phyloP scores from a whole-genome alignment of 2,888 invertebrate genomes.

The Timandra comae region DNA sequence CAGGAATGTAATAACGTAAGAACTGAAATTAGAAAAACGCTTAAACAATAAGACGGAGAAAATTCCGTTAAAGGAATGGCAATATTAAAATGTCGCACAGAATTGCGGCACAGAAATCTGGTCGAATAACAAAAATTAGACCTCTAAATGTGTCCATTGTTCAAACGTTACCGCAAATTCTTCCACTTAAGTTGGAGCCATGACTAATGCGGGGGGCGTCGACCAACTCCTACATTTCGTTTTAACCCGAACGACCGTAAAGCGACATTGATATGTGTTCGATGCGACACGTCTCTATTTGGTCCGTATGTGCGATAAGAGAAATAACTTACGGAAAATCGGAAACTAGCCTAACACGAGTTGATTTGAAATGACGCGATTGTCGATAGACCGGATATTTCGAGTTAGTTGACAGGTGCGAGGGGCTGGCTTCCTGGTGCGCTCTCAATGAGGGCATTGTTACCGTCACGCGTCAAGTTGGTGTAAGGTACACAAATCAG shows the following conservation, averaged over 20 bases:
- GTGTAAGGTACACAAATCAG: slow-evolving; percentile 34
- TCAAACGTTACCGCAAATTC: slow-evolving; percentile 49
- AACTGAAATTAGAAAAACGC: slow-evolving; percentile 8
- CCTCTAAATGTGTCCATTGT: slow-evolving; percentile 39
- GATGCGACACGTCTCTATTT: slow-evolving; percentile 51
- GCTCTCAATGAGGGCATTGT: slow-evolving; percentile 16
- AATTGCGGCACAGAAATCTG: slow-evolving; percentile 10
- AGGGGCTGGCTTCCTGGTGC: slow-evolving; percentile 6
- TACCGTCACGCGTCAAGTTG: slow-evolving; percentile 20
- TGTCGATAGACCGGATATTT: slow-evolving; percentile 17
- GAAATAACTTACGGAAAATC: slow-evolving; percentile 40
- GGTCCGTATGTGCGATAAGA: slow-evolving; percentile 46
- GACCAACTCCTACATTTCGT: slow-evolving; percentile 48
- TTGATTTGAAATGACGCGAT: slow-evolving; percentile 17
- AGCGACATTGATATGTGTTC: slow-evolving; percentile 60
- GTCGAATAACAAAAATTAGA: slow-evolving; percentile 26
- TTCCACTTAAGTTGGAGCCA: slow-evolving; percentile 50
- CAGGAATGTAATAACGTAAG: slow-evolving; percentile 1
- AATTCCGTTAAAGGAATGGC: slow-evolving; percentile 7
- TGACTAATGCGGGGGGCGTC: slow-evolving; percentile 50
- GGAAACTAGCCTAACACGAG: slow-evolving; percentile 23
- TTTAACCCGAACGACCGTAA: slow-evolving; percentile 51
- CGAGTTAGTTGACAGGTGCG: slow-evolving; percentile 9
- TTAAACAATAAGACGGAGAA: slow-evolving; percentile 3
- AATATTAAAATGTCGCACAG: slow-evolving; percentile 9